A percentile compares a stretch with the other conserved stretches of the same genome.
phyloP scores from a whole-genome alignment of 2,797 vertebrate genomes.

The Gadopsis bispinosus region DNA sequence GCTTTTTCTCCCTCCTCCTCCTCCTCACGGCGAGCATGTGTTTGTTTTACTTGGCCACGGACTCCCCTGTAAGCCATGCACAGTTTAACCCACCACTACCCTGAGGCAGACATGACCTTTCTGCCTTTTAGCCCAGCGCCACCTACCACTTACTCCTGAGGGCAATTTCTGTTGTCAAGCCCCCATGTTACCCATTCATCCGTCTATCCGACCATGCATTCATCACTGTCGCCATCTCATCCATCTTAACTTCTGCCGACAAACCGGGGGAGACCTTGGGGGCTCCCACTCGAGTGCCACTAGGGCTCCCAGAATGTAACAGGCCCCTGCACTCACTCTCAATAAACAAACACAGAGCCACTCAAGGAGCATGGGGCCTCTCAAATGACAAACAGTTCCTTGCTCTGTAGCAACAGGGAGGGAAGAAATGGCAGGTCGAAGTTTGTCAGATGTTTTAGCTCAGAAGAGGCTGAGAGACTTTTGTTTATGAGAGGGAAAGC shows the following conservation, averaged over 20 bases:
- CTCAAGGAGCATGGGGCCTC: conserved; percentile 76
- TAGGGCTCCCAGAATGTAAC: conserved; percentile 75
- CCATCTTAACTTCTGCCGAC: conserved; percentile 81
- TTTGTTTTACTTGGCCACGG: conserved; percentile 88
- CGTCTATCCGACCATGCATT: conserved; percentile 77
- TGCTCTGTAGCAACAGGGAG: conserved; percentile 48
- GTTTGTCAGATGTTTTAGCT: conserved; percentile 68
- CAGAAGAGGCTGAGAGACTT: conserved; percentile 53
- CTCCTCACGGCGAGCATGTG: conserved; percentile 78
- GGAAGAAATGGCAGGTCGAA: conserved; percentile 44
- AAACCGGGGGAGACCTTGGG: conserved; percentile 54
- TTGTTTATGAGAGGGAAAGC: conserved; percentile 55
- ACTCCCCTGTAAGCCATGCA: conserved; percentile 80
- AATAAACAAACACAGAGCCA: conserved; percentile 86
- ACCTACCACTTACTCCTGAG: conserved; percentile 70
- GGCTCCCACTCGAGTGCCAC: conserved; percentile 73
- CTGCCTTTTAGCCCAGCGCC: conserved; percentile 69
- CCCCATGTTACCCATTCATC: conserved; percentile 83
- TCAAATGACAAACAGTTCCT: conserved; percentile 79
- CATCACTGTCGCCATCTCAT: conserved; percentile 84
- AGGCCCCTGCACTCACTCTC: conserved; percentile 79
- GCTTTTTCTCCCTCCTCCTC: conserved; percentile 55
- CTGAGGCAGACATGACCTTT: conserved; percentile 83
- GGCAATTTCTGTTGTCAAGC: conserved; percentile 77
- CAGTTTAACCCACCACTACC: conserved; percentile 83